Percentiles rank a stretch among this genome's conserved stretches.
phyloP scores from a whole-genome alignment of 2,888 invertebrate genomes.

The Clanis bilineata region DNA sequence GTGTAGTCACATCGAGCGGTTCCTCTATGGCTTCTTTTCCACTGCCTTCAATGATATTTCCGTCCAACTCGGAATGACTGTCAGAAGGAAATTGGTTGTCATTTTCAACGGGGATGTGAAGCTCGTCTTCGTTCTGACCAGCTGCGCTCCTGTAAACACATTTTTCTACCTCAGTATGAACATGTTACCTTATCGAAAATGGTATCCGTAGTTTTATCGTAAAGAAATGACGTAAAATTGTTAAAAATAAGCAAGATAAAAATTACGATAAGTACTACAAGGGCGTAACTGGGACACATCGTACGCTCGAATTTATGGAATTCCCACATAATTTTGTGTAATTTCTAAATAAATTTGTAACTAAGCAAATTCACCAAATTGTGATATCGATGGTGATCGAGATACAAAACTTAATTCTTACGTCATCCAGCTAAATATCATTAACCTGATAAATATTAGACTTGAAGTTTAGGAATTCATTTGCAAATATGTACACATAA shows the following conservation, averaged over 20 bases:
- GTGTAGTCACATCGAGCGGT: constrained; percentile 41
- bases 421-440: not conserved
- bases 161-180: constrained; percentile 33
- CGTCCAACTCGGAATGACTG: constrained; percentile 48
- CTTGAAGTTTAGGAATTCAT: too few species aligned
- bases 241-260: constrained; percentile 66
- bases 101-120: constrained; percentile 62
- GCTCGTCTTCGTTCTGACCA: constrained; percentile 60
- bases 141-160: constrained; percentile 42
- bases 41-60: constrained; percentile 52
- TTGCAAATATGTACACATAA: too few species aligned
- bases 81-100: constrained; percentile 72
- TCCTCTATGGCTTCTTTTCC: constrained; percentile 53
- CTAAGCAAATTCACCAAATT: not conserved
- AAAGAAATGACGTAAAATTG: constrained; percentile 66
- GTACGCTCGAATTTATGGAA: not conserved
- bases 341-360: not conserved
- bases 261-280: constrained; percentile 62
- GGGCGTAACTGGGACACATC: constrained; percentile 51
- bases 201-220: constrained; percentile 52
- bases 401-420: not conserved
- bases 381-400: not conserved
- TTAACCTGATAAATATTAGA: too few species aligned
- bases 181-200: constrained; percentile 58
- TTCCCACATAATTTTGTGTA: constrained; percentile 8